Conservation (phyloP, 1,140 invertebrate species). For the Magallana gigas region DNA sequence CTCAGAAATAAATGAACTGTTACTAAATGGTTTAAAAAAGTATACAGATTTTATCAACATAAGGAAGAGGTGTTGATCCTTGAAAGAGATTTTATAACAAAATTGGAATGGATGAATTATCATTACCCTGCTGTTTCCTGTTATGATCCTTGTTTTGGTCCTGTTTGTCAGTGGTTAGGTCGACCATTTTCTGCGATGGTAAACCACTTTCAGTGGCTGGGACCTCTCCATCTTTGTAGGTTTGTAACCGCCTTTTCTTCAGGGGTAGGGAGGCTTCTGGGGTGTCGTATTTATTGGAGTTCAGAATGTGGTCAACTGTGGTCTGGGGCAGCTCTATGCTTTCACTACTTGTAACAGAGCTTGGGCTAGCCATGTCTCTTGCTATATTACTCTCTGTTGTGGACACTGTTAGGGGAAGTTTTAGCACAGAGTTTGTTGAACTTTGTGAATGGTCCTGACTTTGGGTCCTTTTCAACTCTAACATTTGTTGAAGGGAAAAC, state of each 20-base stretch:
- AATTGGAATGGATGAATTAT: neutral
- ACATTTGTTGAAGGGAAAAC: conserved; percentile 41
- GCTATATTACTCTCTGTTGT: neutral
- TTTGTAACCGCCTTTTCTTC: conserved; percentile 52
- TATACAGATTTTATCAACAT: neutral
- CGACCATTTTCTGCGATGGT: neutral
- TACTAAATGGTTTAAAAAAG: neutral
- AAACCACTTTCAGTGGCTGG: neutral
- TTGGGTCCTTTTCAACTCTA: conserved; percentile 2
- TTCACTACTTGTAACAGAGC: conserved; percentile 41
- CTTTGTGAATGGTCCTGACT: neutral
- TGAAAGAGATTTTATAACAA: neutral
- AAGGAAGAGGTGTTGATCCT: neutral
- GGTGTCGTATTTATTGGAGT: conserved; percentile 45
- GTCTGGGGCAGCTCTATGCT: conserved; percentile 52
- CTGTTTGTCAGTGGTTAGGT: conserved; percentile 35
- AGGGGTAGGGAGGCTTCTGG: conserved; percentile 50
- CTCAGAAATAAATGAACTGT: too few species aligned
- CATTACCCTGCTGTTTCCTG: conserved; percentile 15
- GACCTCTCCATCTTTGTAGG: neutral
- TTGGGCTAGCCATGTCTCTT: conserved; percentile 29
- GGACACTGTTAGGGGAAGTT: conserved; percentile 28
- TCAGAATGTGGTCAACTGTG: conserved; percentile 49
- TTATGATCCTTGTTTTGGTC: neutral
- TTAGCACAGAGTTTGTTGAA: neutral